A percentile compares a stretch with the other conserved stretches of the same genome.
Evolutionary conservation across 2,797 vertebrate genomes (phyloP).

Genomic region (Oreonectes daqikongensis): DNA sequence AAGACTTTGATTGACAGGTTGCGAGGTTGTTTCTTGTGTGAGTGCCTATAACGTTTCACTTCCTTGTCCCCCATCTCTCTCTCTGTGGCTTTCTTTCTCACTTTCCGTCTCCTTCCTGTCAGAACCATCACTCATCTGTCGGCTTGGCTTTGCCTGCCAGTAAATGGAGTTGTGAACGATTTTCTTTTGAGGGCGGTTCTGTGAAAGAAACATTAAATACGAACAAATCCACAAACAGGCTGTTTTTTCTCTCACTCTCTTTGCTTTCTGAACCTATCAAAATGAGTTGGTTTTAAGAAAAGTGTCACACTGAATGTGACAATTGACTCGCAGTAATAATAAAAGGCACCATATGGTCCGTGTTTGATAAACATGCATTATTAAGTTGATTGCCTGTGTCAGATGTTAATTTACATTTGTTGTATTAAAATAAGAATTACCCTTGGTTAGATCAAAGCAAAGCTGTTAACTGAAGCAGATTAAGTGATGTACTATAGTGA

Average conservation of each 20-base stretch:
- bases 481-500: not conserved
- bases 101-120: constrained; percentile 53
- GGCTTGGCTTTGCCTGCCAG: constrained; percentile 52
- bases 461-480: not conserved
- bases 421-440: constrained; percentile 71
- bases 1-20: constrained; percentile 57
- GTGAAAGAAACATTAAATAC: constrained; percentile 54
- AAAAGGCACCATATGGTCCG: constrained; percentile 73
- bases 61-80: constrained; percentile 42
- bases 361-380: constrained; percentile 70
- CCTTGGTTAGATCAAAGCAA: constrained; percentile 67
- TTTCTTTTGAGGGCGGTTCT: constrained; percentile 39
- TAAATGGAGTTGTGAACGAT: constrained; percentile 56
- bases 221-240: constrained; percentile 62
- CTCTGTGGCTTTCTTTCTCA: constrained; percentile 41
- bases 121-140: constrained; percentile 61
- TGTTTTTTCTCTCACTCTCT: constrained; percentile 55
- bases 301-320: constrained; percentile 64
- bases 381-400: constrained; percentile 72
- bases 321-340: constrained; percentile 74
- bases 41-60: constrained; percentile 53
- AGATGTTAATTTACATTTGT: constrained; percentile 74
- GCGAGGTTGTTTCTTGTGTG: constrained; percentile 54
- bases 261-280: constrained; percentile 57
- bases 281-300: constrained; percentile 62